Base-by-base conservation (phyloP, 2,113 vertebrate species). In the Mustelus asterias region DNA sequence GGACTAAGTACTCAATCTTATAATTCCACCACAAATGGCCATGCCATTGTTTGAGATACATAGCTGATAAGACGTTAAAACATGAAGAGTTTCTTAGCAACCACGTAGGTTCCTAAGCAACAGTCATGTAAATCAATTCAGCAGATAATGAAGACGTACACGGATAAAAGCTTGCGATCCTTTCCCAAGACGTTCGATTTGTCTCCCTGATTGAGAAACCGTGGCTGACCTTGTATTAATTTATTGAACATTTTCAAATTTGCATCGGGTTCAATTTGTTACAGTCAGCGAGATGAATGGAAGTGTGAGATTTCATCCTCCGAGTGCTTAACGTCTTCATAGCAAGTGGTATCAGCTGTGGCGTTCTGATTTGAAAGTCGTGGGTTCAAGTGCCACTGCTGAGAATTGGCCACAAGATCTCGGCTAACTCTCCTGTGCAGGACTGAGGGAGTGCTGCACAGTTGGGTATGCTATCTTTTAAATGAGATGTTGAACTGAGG, bases 131-230 rank as follows among this genome's bases (percentile, higher is more conserved):
- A 65, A 93, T 65, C 63, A 93, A 93, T 65, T 37, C 33, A 93
- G 22, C 16, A 93, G 89, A 93, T 93, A 93, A 93, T 67, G 60
- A 93, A 93, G 89, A 63, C 65, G 89, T 93, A n/a, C 60, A 22
- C 6, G 65, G 37, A 67, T 65, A 37, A 65, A 44, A 8, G 16
- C 18, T 65, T 93, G 60, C 37, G n/a, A 63, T 37, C 89, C 37
- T 65, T 93, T 93, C 89, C 54, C 60, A 93, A 93, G 33, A 22
- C 60, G 16, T 37, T 67, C n/a, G n/a, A 65, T 93, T 93, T 67
- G 60, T 93, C n/a, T 65, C 18, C 60, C 60, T 65, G 60, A 65
- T 93, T 20, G 58, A 65, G 60, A 65, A 93, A 65, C 16, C 37
- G 29, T 65, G 60, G 33, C n/a, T 3, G 33, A 10, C 89, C n/a